Base-by-base conservation (phyloP, 1,140 invertebrate species). In the Anoplolepis gracilipes region DNA sequence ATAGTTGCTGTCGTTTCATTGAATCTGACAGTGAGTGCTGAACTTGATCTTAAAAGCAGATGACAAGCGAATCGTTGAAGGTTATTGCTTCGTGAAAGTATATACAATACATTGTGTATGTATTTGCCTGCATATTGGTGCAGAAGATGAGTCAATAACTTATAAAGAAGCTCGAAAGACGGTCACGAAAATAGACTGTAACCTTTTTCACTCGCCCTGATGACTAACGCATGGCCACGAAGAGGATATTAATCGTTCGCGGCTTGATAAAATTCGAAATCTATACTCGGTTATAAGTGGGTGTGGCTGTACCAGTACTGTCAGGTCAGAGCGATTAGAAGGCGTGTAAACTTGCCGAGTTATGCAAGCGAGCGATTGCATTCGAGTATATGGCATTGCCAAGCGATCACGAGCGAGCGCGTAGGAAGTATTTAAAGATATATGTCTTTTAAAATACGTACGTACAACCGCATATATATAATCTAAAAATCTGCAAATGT, bases 251-350 rank as follows among this genome's bases (percentile, higher is more conserved):
- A 70, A 82, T 42, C 67, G 25, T 46, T 33, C 11, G 36, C 30
- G 36, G 6, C 33, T 82, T 72, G 65, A 82, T 73, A 72, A 42
- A 82, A 62, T 36, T 59, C 36, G 16, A 53, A 39, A 61, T 73
- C 30, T 57, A 78, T 39, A 57, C 30, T 39, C 46, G 49, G 59
- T 36, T 79, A 65, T 84, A 87, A 88, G 92, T 92, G 92, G 92
- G 92, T 91, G 92, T 92, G 92, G 92, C 91, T 90, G 87, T 92
- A 92, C 91, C 90, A 88, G 92, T 92, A 91, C 75, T 87, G 78
- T 85, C 84, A 62, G 81, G 90, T 89, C 86, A 81, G 33, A 62
- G 70, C 87, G 90, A 92, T 92, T 91, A 91, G 90, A 92, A 92
- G 90, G 91, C 86, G 85, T 85, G 87, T 81, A 77, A 87, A 72